Conservation (phyloP, 2,113 vertebrate species). For the Seriola quinqueradiata region DNA sequence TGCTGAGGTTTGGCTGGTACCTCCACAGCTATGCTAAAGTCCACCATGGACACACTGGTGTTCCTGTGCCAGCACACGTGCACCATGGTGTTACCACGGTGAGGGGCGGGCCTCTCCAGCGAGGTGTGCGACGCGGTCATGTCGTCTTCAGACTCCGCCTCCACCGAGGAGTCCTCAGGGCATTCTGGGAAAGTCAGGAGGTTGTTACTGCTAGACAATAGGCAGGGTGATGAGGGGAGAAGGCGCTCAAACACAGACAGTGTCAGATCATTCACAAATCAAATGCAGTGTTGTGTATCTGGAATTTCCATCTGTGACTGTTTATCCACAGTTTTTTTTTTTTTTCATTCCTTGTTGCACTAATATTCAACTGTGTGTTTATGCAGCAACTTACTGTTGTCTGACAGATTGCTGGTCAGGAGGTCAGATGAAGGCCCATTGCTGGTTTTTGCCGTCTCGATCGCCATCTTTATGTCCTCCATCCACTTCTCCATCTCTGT, state of each 20-base stretch:
- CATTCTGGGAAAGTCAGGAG: conserved; percentile 90
- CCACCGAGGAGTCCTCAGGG: conserved; percentile 89
- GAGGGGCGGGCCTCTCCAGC: conserved; percentile 91
- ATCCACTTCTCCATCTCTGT: conserved; percentile 97
- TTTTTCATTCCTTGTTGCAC: background rate
- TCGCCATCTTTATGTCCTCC: conserved; percentile 93
- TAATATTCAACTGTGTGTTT: background rate
- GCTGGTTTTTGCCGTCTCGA: conserved; percentile 90
- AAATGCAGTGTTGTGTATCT: background rate
- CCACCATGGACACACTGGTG: conserved; percentile 99
- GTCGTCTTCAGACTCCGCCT: conserved; percentile 97
- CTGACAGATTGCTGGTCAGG: conserved; percentile 87
- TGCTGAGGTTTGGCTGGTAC: conserved; percentile 84
- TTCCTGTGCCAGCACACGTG: conserved; percentile 99
- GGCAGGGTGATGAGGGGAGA: conserved; percentile 56
- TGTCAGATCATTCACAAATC: conserved; percentile 52
- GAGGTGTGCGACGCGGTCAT: conserved; percentile 89
- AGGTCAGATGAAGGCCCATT: conserved; percentile 88
- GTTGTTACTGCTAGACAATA: conserved; percentile 76
- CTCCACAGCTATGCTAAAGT: conserved; percentile 98
- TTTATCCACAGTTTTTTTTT: background rate
- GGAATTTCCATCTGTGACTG: background rate
- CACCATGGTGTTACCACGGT: conserved; percentile 98
- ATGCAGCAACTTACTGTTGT: conserved; percentile 89
- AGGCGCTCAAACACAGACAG: conserved; percentile 64